A percentile compares a stretch with the other conserved stretches of the same genome.
These are phyloP conservation scores for Cassiopea andromeda DNA, from an alignment of 30 jellyfish, hydroid and myxozoan species.

Conservation along the genomic window DNA sequence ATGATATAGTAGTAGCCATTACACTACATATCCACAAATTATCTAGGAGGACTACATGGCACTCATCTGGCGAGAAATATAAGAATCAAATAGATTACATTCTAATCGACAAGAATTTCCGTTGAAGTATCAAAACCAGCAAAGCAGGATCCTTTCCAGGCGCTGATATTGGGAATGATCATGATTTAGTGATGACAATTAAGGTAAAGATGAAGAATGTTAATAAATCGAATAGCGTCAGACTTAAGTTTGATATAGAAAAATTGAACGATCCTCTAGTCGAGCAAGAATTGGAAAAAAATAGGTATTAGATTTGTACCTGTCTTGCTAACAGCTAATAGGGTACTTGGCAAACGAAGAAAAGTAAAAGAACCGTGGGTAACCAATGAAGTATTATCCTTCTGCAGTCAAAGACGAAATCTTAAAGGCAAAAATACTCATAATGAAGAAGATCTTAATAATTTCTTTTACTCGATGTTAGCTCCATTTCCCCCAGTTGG, in stretches of 20 bases:
- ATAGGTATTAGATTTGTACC: not conserved
- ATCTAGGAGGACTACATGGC: slow-evolving; percentile 46
- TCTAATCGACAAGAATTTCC: slow-evolving; percentile 5
- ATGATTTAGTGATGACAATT: slow-evolving; percentile 35
- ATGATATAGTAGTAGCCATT: slow-evolving; percentile 32
- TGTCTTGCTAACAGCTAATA: slow-evolving; percentile 7
- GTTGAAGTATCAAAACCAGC: slow-evolving; percentile 15
- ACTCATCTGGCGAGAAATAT: slow-evolving; percentile 23
- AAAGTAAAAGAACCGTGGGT: slow-evolving; percentile 23
- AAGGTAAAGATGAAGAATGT: slow-evolving; percentile 11
- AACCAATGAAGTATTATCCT: slow-evolving; percentile 8
- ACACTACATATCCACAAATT: slow-evolving; percentile 10
- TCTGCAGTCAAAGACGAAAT: slow-evolving; percentile 10
- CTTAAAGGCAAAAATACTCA: slow-evolving; percentile 9
- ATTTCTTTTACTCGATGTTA: too few relatives aligned
- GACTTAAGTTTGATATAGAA: slow-evolving; percentile 2
- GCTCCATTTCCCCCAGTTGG: too few relatives aligned
- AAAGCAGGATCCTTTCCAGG: slow-evolving; percentile 28
- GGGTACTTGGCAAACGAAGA: slow-evolving; percentile 11
- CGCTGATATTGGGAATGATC: slow-evolving; percentile 49
- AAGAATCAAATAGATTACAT: slow-evolving; percentile 40
- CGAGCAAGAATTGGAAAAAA: not conserved
- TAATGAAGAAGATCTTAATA: not conserved
- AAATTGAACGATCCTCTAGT: not conserved
- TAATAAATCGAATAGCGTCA: not conserved